These are phyloP conservation scores for Liparis tanakae DNA, from an alignment of 2,797 vertebrate species.

Conservation along the genomic window DNA sequence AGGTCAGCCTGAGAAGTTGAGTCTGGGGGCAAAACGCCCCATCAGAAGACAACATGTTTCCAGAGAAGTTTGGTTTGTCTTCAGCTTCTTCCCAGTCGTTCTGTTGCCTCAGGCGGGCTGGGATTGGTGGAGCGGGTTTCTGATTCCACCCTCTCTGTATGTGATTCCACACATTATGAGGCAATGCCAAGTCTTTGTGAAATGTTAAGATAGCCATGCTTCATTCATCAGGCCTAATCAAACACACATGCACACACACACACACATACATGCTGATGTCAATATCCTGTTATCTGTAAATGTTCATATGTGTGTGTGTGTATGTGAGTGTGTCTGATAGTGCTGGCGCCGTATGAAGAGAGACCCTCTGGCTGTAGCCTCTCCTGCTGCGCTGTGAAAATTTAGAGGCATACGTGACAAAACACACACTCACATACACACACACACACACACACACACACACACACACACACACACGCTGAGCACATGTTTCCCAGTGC, in stretches of 20 bases:
- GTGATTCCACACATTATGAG: slow-evolving; percentile 13
- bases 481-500: slow-evolving; percentile 39
- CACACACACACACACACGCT: slow-evolving; percentile 19
- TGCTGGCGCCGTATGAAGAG: slow-evolving; percentile 59
- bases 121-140: slow-evolving; percentile 6
- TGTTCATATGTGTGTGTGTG: slow-evolving; percentile 21
- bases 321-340: slow-evolving; percentile 36
- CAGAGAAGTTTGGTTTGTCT: background rate
- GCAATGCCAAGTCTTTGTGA: slow-evolving; percentile 43
- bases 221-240: slow-evolving; percentile 56
- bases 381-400: slow-evolving; percentile 70
- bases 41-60: background rate
- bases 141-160: background rate
- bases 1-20: background rate
- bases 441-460: slow-evolving; percentile 32
- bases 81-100: background rate
- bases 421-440: slow-evolving; percentile 32
- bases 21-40: background rate
- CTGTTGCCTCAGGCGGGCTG: background rate
- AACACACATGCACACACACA: slow-evolving; percentile 33
- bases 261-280: slow-evolving; percentile 8
- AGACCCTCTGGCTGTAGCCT: slow-evolving; percentile 53
- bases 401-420: slow-evolving; percentile 64
- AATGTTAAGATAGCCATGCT: slow-evolving; percentile 53
- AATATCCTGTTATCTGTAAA: slow-evolving; percentile 21